Evolutionary conservation across 2,113 vertebrate genomes (phyloP).

Genomic region (Microcebus murinus): DNA sequence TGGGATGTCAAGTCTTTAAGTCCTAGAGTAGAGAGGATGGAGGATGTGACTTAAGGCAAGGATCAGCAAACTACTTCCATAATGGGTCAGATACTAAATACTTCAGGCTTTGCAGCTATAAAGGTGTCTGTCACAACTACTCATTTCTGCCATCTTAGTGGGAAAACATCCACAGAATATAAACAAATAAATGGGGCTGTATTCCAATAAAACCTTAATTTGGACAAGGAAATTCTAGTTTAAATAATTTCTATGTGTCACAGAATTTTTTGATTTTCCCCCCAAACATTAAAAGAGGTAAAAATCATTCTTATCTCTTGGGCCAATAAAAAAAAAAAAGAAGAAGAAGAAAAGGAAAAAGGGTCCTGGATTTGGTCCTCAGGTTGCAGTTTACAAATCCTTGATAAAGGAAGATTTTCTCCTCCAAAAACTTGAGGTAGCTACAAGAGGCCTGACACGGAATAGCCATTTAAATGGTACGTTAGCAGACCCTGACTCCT

Average conservation of each 20-base stretch:
- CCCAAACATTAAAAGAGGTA: not conserved
- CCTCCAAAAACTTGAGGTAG: fast-evolving
- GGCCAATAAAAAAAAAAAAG: not conserved
- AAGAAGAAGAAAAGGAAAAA: not conserved
- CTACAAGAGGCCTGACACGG: not conserved
- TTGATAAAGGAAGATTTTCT: not conserved
- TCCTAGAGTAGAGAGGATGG: not conserved
- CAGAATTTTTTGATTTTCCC: not conserved
- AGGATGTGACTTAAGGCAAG: not conserved
- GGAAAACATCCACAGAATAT: fast-evolving
- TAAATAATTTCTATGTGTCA: too few species aligned
- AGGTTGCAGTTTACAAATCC: too few species aligned
- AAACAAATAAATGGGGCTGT: fast-evolving
- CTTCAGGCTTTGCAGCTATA: not conserved
- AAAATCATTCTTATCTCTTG: not conserved
- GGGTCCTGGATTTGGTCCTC: not conserved
- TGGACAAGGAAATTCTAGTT: too few species aligned
- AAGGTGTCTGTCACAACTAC: not conserved
- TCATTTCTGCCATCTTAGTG: fast-evolving
- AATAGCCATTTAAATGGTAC: not conserved
- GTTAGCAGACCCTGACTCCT: fast-evolving
- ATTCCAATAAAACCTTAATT: fast-evolving
- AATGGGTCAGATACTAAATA: too few species aligned
- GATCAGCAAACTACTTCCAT: not conserved
- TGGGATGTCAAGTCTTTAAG: not conserved